Evolutionary conservation across 2,797 vertebrate species (phyloP), one percentile per base, ranked within the genome.

Genomic region (Pteropus rufus): DNA sequence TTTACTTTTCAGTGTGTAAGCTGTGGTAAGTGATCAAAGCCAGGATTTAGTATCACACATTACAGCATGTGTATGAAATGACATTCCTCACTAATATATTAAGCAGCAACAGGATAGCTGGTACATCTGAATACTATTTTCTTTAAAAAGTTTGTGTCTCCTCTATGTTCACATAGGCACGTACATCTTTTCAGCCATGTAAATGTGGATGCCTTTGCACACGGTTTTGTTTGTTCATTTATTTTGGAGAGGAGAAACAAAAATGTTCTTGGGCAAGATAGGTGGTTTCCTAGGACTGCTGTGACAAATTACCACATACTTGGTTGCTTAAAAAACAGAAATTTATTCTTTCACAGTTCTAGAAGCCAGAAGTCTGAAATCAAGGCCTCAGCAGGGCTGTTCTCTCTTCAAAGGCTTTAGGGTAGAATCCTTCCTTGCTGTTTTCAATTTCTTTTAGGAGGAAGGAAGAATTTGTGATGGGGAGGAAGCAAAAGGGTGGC

Each of bases 341-440:
- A 79, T 94, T 34, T 52, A 36, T 80, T 94, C 41, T 94, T 77
- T 93, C 44, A 89, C 76, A 58, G 2, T 90, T 81, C 36, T 83
- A 19, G 26, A 93, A 19, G 60, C 49, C 23, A 36, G 14, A 79
- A 49, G 14, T 85, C 84, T 34, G 10, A 87, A 76, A 77, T 41
- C 44, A 75, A 67, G 39, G 12, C 36, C 44, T 90, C 44, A 49
- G 1, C 16, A 89, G 69, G 39, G 2, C 52, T 9, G 0, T 77
- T 14, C 44, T 80, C n/a, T 75, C 15, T 76, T 44, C 62, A 85
- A 24, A 93, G 54, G 26, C 29, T 75, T 75, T 75, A 75, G 31
- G 23, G 39, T 15, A 81, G 15, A 87, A 70, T 75, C 36, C 15
- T 64, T 84, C 39, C 36, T 89, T 89, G 56, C 19, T 54, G 85